Conservation (phyloP, 2,797 vertebrate species). For the Oryzias sinensis region DNA sequence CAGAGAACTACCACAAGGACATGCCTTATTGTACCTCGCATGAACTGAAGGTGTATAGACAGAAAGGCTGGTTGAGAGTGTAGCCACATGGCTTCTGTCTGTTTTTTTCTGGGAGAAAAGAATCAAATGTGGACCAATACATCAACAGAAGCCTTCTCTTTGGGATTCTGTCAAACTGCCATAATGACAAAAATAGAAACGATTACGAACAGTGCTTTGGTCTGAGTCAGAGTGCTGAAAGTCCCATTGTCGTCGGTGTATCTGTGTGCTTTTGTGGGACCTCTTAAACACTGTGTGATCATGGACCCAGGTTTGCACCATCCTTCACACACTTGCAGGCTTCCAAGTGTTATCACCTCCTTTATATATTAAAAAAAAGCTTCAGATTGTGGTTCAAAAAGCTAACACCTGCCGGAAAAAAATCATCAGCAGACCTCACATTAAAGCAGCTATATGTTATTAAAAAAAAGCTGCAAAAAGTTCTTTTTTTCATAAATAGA, state of each 20-base stretch:
- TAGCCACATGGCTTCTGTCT: slow-evolving; percentile 45
- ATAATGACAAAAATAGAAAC: slow-evolving; percentile 41
- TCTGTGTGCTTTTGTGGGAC: slow-evolving; percentile 79
- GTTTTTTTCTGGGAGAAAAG: slow-evolving; percentile 57
- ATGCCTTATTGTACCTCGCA: slow-evolving; percentile 57
- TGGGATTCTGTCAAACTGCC: slow-evolving; percentile 70
- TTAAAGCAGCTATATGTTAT: slow-evolving; percentile 64
- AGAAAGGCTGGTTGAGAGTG: slow-evolving; percentile 48
- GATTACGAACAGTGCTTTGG: slow-evolving; percentile 49
- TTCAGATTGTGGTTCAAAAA: slow-evolving; percentile 49
- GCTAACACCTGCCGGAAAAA: slow-evolving; percentile 49
- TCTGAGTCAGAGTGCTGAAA: slow-evolving; percentile 72
- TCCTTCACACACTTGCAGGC: slow-evolving; percentile 64
- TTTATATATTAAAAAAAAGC: slow-evolving; percentile 35
- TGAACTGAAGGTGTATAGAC: slow-evolving; percentile 43
- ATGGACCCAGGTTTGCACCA: slow-evolving; percentile 68
- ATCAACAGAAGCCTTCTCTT: slow-evolving; percentile 52
- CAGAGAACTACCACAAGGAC: slow-evolving; percentile 51
- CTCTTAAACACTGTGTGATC: slow-evolving; percentile 76
- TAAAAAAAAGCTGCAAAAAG: slow-evolving; percentile 33
- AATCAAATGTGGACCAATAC: slow-evolving; percentile 56
- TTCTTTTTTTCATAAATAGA: slow-evolving; percentile 59
- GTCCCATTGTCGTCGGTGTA: slow-evolving; percentile 79
- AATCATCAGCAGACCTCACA: slow-evolving; percentile 71
- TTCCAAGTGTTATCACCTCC: slow-evolving; percentile 56